phyloP scores from a whole-genome alignment of 2,888 invertebrate species.

The Toxonevra muliebris region DNA sequence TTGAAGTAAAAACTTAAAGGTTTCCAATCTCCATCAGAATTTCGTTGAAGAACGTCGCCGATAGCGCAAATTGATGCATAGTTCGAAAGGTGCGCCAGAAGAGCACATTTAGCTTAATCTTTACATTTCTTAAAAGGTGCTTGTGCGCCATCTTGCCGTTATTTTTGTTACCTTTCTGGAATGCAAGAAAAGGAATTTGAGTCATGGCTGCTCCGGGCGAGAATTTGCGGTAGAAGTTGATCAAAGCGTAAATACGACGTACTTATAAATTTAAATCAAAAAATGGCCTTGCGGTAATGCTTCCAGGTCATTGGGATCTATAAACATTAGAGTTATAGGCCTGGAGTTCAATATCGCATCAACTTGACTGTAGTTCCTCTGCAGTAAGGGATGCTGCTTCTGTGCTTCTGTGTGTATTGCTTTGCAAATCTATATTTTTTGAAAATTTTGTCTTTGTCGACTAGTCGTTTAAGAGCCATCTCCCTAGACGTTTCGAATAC shows the following conservation, averaged over 20 bases:
- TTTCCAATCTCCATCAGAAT: neutral
- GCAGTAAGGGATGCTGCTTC: too few relatives aligned
- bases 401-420: too few relatives aligned
- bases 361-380: too few relatives aligned
- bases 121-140: conserved; percentile 26
- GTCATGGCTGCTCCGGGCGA: conserved; percentile 23
- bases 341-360: too few relatives aligned
- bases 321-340: too few relatives aligned
- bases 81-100: conserved; percentile 14
- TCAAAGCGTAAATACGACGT: conserved; percentile 33
- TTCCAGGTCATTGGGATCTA: too few relatives aligned
- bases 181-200: conserved; percentile 23
- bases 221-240: conserved; percentile 35
- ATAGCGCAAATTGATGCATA: conserved; percentile 13
- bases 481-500: too few relatives aligned
- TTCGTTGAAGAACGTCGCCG: conserved; percentile 19
- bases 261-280: too few relatives aligned
- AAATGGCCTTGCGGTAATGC: too few relatives aligned
- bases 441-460: too few relatives aligned
- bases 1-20: conserved; percentile 20
- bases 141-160: conserved; percentile 23
- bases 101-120: conserved; percentile 11
- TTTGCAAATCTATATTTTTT: too few relatives aligned
- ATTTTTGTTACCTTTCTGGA: conserved; percentile 29
- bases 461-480: too few relatives aligned